Base-by-base conservation (phyloP, 2,797 vertebrate species). In the Cossypha dichroa region DNA sequence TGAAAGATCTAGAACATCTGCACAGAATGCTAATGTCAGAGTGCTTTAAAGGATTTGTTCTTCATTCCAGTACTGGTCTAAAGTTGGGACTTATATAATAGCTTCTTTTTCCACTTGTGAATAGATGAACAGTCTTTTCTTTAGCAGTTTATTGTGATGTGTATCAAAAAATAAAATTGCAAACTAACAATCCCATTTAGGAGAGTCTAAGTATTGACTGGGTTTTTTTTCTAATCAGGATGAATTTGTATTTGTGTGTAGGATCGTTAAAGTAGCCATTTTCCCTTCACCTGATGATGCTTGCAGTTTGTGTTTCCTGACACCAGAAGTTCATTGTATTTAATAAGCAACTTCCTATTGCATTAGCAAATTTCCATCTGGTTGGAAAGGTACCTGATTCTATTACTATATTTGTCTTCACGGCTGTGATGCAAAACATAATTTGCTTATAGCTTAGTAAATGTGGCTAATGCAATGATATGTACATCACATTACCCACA, bases 321-420 rank as follows among this genome's bases (percentile, higher is more conserved):
- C 89, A 97, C 81, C 78, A 97, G 95, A 96, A 96, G 91, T 97
- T 91, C 68, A 83, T 63, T 94, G 89, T 84, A 88, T 96, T 95
- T 96, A 95, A 95, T 95, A 96, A 94, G 72, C 94, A 93, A 96
- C 90, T 97, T 97, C 95, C 93, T 96, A 94, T 96, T 97, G 85
- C 96, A 97, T 97, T 98, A 97, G 91, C 68, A 85, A 92, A 90
- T 97, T 96, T 97, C 94, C 96, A 97, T 97, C 97, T 97, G 96
- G 80, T 93, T 96, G 93, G 92, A 96, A 95, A 97, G 85, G 79
- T 96, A 97, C 96, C 94, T 97, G 95, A 96, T 94, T 97, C 92
- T 96, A 97, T 96, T 95, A 95, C 79, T 91, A 58, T 95, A 92
- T 95, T 94, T 96, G 85, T 97, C 96, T 96, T 94, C 74, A 92